Conservation (phyloP, 2,797 vertebrate genomes). For the Hylomyscus alleni region DNA sequence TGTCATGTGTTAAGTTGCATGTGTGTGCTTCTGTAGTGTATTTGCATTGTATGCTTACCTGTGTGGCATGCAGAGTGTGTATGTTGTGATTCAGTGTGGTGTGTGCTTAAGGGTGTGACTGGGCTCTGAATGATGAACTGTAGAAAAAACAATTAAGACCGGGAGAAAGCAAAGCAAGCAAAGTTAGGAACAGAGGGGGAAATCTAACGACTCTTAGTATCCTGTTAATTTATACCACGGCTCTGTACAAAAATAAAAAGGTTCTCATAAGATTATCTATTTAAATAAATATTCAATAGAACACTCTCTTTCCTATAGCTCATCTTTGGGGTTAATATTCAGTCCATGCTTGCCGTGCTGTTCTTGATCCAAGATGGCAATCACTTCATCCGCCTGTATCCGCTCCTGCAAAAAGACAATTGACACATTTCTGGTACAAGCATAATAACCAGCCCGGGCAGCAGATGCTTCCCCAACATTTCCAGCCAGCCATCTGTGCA, state of each 20-base stretch:
- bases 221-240: conserved; percentile 88
- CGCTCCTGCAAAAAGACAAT: conserved; percentile 91
- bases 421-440: conserved; percentile 11
- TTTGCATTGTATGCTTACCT: neutral
- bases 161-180: neutral
- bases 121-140: neutral
- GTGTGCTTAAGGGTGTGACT: neutral
- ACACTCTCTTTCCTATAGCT: conserved; percentile 91
- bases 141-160: neutral
- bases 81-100: neutral
- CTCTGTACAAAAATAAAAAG: conserved; percentile 98
- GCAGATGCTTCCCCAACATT: conserved; percentile 41
- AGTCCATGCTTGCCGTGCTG: conserved; percentile 88
- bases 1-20: neutral
- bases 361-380: conserved; percentile 92
- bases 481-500: conserved; percentile 52
- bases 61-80: neutral
- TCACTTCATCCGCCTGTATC: conserved; percentile 97
- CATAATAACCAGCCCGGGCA: neutral
- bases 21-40: neutral
- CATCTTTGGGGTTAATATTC: conserved; percentile 96
- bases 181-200: conserved; percentile 46
- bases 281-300: conserved; percentile 96
- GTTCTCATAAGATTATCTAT: conserved; percentile 94
- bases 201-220: conserved; percentile 72